These are phyloP conservation scores for Melieria omissa DNA, from an alignment of 2,888 invertebrate genomes.

Conservation along the genomic window DNA sequence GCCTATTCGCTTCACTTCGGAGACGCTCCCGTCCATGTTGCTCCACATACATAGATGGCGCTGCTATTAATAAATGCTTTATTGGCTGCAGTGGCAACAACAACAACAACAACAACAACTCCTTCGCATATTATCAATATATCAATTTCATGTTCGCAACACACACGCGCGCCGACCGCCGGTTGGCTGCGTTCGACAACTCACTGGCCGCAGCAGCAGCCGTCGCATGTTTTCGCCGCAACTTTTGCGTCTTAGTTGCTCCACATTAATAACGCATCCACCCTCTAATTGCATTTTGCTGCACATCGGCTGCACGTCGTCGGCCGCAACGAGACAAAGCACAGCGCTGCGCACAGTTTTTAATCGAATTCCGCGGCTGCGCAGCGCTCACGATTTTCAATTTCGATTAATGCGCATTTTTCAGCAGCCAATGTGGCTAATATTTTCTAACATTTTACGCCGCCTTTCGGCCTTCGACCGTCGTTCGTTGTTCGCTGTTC, in stretches of 20 bases:
- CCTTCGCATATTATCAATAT: constrained; percentile 42
- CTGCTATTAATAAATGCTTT: background rate
- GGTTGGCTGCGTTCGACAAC: constrained; percentile 5
- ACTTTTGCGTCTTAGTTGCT: constrained; percentile 44
- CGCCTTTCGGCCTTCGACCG: background rate
- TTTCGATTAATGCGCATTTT: constrained; percentile 55
- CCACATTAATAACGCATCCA: constrained; percentile 67
- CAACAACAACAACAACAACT: constrained; percentile 20
- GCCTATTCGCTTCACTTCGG: no score
- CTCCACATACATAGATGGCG: background rate
- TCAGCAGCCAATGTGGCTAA: background rate
- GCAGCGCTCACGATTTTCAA: constrained; percentile 56
- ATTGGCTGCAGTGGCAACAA: background rate
- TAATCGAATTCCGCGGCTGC: constrained; percentile 45
- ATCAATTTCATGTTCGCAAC: constrained; percentile 36
- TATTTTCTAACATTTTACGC: constrained; percentile 20
- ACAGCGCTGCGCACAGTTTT: constrained; percentile 7
- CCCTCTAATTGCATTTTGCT: constrained; percentile 65
- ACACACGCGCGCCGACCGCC: background rate
- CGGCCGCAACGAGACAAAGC: background rate
- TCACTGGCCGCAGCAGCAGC: constrained; percentile 25
- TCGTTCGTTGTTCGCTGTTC: background rate
- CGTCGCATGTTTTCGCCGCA: constrained; percentile 3
- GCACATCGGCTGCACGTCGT: constrained; percentile 8
- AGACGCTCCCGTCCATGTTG: no score